Percentiles rank a stretch among this genome's conserved stretches.
Conservation (phyloP, 1,140 invertebrate species). For the Littorina saxatilis region DNA sequence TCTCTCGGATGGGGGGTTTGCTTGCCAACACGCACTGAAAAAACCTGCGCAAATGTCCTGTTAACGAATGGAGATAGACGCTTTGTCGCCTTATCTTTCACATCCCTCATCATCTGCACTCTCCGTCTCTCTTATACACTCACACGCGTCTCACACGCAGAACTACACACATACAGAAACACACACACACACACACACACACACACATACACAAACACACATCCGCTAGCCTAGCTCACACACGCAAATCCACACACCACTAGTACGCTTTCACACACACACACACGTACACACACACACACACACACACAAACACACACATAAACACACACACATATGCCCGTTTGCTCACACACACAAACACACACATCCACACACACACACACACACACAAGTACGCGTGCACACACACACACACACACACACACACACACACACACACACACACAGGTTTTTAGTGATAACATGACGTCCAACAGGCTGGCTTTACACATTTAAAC, state of each 20-base stretch:
- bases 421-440: constrained; percentile 8
- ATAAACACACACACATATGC: too few relatives aligned
- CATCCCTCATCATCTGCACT: background rate
- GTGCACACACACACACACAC: constrained; percentile 13
- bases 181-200: constrained; percentile 23
- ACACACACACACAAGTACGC: too few relatives aligned
- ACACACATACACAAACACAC: background rate
- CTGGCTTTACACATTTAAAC: too few relatives aligned
- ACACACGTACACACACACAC: background rate
- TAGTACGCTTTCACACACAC: background rate
- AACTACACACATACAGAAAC: background rate
- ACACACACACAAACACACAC: too few relatives aligned
- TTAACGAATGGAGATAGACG: background rate
- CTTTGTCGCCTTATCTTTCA: too few relatives aligned
- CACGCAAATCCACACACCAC: too few relatives aligned
- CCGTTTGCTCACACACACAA: too few relatives aligned
- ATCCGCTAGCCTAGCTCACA: too few relatives aligned
- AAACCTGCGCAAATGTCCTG: background rate
- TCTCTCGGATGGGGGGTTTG: too few relatives aligned
- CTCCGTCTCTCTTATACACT: background rate
- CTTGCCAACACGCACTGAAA: too few relatives aligned
- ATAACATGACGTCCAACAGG: background rate
- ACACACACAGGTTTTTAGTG: background rate
- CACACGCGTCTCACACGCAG: background rate
- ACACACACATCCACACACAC: too few relatives aligned